Percentiles rank a stretch among this genome's conserved stretches.
These are phyloP conservation scores for Neogale vison DNA, from an alignment of 2,113 vertebrate species.

Conservation along the genomic window DNA sequence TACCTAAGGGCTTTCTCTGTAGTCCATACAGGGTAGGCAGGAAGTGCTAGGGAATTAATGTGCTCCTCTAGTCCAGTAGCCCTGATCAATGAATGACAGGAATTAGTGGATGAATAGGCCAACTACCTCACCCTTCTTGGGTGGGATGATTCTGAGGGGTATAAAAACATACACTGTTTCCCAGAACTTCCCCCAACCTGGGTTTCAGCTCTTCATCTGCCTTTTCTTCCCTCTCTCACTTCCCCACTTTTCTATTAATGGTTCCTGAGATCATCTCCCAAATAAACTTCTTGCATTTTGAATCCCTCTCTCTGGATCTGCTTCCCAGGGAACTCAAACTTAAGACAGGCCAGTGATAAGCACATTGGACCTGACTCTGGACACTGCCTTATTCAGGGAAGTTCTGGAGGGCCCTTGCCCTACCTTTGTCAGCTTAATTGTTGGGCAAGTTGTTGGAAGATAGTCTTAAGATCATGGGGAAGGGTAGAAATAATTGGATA, in stretches of 20 bases:
- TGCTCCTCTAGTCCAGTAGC: neutral
- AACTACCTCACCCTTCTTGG: neutral
- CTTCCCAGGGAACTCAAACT: neutral
- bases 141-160: neutral
- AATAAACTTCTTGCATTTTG: slow-evolving; percentile 32
- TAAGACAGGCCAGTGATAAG: neutral
- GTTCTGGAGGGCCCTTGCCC: neutral
- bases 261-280: neutral
- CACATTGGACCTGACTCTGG: neutral
- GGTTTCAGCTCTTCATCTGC: neutral
- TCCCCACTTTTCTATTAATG: neutral
- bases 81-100: neutral
- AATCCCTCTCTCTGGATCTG: slow-evolving; percentile 11
- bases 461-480: neutral
- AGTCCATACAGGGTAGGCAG: neutral
- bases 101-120: neutral
- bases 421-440: neutral
- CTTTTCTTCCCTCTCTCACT: neutral
- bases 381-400: neutral
- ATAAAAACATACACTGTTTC: neutral
- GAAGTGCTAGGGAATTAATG: neutral
- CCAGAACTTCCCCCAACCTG: neutral
- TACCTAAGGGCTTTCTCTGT: neutral
- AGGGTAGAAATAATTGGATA: neutral
- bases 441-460: neutral